Conservation (phyloP, 2,797 vertebrate genomes). For the Capromys pilorides region DNA sequence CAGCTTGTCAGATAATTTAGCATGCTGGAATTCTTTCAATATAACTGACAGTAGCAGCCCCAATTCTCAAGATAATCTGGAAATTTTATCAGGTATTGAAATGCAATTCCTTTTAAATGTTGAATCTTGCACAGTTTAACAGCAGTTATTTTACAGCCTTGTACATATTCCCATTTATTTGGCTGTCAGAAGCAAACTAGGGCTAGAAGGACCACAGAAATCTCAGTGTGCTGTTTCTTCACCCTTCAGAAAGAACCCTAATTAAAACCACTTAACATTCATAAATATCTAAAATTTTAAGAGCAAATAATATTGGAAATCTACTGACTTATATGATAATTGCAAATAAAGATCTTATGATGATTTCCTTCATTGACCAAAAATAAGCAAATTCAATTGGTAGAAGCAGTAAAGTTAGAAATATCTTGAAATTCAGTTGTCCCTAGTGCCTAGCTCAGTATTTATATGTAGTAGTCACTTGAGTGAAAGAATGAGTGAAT, state of each 20-base stretch:
- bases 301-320: conserved; percentile 47
- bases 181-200: conserved; percentile 56
- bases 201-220: conserved; percentile 39
- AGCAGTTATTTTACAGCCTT: conserved; percentile 47
- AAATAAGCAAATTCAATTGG: conserved; percentile 50
- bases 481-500: not conserved
- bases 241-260: not conserved
- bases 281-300: conserved; percentile 48
- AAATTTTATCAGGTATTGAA: conserved; percentile 70
- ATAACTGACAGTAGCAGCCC: conserved; percentile 62
- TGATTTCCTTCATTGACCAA: conserved; percentile 38
- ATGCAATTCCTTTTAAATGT: conserved; percentile 61
- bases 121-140: conserved; percentile 65
- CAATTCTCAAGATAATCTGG: conserved; percentile 75
- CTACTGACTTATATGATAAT: conserved; percentile 57
- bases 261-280: conserved; percentile 54
- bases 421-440: not conserved
- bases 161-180: conserved; percentile 57
- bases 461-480: not conserved
- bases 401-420: not conserved
- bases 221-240: not conserved
- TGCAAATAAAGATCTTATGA: conserved; percentile 26
- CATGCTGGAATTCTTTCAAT: conserved; percentile 61
- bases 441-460: not conserved
- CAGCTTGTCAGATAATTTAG: conserved; percentile 65